These are phyloP conservation scores for Trachelus iudaicus DNA, from an alignment of 2,888 invertebrate species.

Conservation along the genomic window DNA sequence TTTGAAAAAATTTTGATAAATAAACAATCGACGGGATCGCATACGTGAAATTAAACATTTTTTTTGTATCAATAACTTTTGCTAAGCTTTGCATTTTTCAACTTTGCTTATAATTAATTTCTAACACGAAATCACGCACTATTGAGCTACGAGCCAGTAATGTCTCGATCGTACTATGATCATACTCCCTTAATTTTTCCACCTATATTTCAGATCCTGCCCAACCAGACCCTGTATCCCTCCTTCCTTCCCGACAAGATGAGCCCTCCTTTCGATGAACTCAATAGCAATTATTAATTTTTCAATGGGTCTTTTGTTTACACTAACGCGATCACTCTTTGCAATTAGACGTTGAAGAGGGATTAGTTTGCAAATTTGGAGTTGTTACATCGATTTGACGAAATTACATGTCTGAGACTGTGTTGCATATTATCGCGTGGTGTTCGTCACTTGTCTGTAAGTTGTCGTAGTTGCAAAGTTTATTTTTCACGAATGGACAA, in stretches of 20 bases:
- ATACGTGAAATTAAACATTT: background rate
- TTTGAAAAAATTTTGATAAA: background rate
- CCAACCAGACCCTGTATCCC: conserved; percentile 28
- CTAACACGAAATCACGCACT: background rate
- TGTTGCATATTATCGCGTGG: conserved; percentile 18
- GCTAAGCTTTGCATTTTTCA: background rate
- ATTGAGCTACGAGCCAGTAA: background rate
- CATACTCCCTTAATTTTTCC: conserved; percentile 13
- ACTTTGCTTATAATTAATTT: background rate
- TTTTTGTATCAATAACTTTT: background rate
- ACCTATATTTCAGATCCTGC: conserved; percentile 30
- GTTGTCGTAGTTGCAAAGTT: background rate
- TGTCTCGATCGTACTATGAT: background rate
- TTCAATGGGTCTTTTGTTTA: conserved; percentile 9
- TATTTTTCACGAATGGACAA: background rate
- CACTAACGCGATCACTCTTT: background rate
- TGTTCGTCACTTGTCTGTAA: background rate
- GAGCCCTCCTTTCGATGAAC: conserved; percentile 29
- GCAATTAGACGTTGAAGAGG: conserved; percentile 2
- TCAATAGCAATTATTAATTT: conserved; percentile 32
- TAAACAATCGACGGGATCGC: background rate
- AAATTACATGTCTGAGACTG: conserved; percentile 33
- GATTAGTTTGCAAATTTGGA: conserved; percentile 14
- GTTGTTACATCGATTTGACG: conserved; percentile 20
- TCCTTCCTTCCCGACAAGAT: conserved; percentile 31